A percentile compares a stretch with the other conserved stretches of the same genome.
These are phyloP conservation scores for Catocala sponsa DNA, from an alignment of 2,888 invertebrate species.

Conservation along the genomic window DNA sequence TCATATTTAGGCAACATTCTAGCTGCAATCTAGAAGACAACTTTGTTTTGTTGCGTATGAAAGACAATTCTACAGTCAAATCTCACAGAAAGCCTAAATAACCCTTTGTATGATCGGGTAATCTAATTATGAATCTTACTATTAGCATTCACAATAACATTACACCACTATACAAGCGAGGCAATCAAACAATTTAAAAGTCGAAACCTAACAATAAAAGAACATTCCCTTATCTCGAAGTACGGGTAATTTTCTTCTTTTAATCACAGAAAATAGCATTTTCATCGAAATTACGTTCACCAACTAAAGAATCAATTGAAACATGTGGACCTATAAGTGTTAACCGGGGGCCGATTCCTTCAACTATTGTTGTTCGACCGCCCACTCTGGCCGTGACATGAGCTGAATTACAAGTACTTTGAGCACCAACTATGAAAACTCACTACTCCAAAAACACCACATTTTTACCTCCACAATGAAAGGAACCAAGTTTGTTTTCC, in stretches of 20 bases:
- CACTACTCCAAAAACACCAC: conserved; percentile 21
- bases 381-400: conserved; percentile 69
- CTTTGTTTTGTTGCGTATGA: too few relatives aligned
- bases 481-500: conserved; percentile 20
- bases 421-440: conserved; percentile 52
- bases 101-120: too few relatives aligned
- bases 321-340: conserved; percentile 81
- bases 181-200: neutral
- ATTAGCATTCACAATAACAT: too few relatives aligned
- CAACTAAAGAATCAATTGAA: conserved; percentile 74
- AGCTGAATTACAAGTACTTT: conserved; percentile 71
- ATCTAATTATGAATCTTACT: too few relatives aligned
- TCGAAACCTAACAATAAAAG: neutral
- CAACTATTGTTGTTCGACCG: conserved; percentile 71
- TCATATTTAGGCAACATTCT: too few relatives aligned
- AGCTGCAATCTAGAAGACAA: too few relatives aligned
- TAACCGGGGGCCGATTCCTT: conserved; percentile 76
- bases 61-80: too few relatives aligned
- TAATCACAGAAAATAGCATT: conserved; percentile 45
- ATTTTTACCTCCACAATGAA: neutral
- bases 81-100: too few relatives aligned
- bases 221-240: conserved; percentile 9
- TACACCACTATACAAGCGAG: too few relatives aligned
- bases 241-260: conserved; percentile 27
- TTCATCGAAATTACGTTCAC: conserved; percentile 36